These are phyloP conservation scores for Mesaphorura yosii DNA, from an alignment of 1,140 invertebrate genomes.

Conservation along the genomic window DNA sequence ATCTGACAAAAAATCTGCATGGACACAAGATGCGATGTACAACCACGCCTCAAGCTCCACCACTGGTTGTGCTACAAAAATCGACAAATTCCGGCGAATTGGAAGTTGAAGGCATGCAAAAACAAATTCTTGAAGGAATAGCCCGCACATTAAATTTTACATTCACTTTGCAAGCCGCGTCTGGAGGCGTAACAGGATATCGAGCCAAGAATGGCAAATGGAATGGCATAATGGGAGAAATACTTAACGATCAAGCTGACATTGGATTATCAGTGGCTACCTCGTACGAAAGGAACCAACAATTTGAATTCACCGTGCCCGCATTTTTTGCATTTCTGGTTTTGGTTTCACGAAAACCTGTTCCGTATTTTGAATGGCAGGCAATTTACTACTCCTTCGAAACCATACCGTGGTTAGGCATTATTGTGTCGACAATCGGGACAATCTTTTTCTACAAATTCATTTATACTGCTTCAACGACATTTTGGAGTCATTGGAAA, in stretches of 20 bases:
- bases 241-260: conserved; percentile 14
- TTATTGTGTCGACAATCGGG: conserved; percentile 1
- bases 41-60: conserved; percentile 18
- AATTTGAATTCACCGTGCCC: conserved; percentile 24
- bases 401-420: conserved; percentile 8
- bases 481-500: background rate
- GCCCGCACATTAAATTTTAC: conserved; percentile 18
- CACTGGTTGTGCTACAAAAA: conserved; percentile 13
- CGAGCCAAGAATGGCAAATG: conserved; percentile 17
- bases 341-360: conserved; percentile 23
- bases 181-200: conserved; percentile 19
- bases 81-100: background rate
- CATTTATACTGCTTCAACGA: conserved; percentile 10
- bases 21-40: conserved; percentile 15
- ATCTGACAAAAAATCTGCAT: conserved; percentile 17
- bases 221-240: conserved; percentile 25
- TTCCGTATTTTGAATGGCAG: conserved; percentile 22
- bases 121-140: conserved; percentile 12
- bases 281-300: conserved; percentile 17
- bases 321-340: conserved; percentile 24
- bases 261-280: conserved; percentile 20
- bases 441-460: conserved; percentile 9
- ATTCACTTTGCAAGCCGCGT: background rate
- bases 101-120: conserved; percentile 24
- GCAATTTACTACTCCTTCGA: conserved; percentile 26